Evolutionary conservation across 2,888 invertebrate species (phyloP).

Genomic region (Neria commutata): DNA sequence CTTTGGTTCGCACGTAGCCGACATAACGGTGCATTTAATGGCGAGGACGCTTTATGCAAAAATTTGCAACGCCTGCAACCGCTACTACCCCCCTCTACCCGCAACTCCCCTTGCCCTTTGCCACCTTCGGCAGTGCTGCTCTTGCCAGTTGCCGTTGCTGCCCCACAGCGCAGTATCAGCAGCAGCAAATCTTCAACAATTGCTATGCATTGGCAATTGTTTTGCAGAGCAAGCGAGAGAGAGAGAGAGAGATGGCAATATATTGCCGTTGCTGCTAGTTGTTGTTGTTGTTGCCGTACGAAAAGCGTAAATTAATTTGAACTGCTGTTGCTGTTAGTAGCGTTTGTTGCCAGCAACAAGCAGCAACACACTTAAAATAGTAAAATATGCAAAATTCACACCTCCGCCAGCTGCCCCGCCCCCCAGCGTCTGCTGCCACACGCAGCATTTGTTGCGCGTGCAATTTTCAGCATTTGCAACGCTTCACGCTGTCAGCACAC

Average conservation of each 20-base stretch:
- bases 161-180: background rate
- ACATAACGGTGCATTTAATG: slow-evolving; percentile 11
- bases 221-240: too few relatives aligned
- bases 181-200: background rate
- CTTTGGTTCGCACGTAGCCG: slow-evolving; percentile 2
- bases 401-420: background rate
- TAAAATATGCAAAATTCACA: slow-evolving; percentile 2
- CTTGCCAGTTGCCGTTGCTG: slow-evolving; percentile 1
- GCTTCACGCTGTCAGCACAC: background rate
- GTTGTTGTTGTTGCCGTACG: background rate
- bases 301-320: background rate
- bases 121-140: background rate
- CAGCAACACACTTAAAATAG: background rate
- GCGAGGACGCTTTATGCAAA: slow-evolving; percentile 7
- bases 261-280: background rate
- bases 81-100: too few relatives aligned
- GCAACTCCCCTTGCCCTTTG: too few relatives aligned
- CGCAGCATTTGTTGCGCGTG: background rate
- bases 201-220: background rate
- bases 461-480: too few relatives aligned
- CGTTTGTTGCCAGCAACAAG: too few relatives aligned
- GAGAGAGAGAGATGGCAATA: background rate
- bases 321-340: too few relatives aligned
- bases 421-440: too few relatives aligned
- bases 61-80: background rate